A percentile compares a stretch with the other conserved stretches of the same genome.
Conservation (phyloP, 2,113 vertebrate species). For the Aegithalos caudatus region DNA sequence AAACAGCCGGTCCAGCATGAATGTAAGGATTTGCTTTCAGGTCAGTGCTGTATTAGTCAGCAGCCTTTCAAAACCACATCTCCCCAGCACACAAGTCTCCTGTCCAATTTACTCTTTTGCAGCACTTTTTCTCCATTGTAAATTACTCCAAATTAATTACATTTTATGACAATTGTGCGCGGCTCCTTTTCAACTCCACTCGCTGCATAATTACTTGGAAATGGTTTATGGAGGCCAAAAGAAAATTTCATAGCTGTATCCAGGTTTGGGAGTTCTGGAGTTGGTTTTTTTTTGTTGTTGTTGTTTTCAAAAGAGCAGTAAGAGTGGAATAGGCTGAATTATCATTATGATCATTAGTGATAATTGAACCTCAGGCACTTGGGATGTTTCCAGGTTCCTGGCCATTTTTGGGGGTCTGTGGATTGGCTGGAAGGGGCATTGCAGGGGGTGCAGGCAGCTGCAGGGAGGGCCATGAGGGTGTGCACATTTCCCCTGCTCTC, state of each 20-base stretch:
- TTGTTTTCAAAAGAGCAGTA: not conserved
- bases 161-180: slow-evolving; percentile 33
- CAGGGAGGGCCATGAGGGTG: not conserved
- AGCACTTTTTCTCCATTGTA: slow-evolving; percentile 55
- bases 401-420: not conserved
- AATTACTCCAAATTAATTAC: slow-evolving; percentile 66
- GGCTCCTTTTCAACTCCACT: slow-evolving; percentile 27
- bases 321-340: not conserved
- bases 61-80: slow-evolving; percentile 70
- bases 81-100: slow-evolving; percentile 47
- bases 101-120: slow-evolving; percentile 57
- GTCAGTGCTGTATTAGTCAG: slow-evolving; percentile 76
- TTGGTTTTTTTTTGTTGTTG: not conserved
- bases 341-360: not conserved
- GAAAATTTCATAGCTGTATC: not conserved
- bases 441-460: not conserved
- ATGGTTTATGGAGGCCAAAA: not conserved
- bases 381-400: not conserved
- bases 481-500: not conserved
- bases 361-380: not conserved
- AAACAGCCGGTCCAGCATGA: slow-evolving; percentile 72
- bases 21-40: slow-evolving; percentile 77
- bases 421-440: not conserved
- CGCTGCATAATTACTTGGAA: slow-evolving; percentile 33
- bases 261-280: not conserved